Percentiles rank a stretch among this genome's conserved stretches.
phyloP scores from a whole-genome alignment of 2,113 vertebrate species.

The Pelecanus crispus region DNA sequence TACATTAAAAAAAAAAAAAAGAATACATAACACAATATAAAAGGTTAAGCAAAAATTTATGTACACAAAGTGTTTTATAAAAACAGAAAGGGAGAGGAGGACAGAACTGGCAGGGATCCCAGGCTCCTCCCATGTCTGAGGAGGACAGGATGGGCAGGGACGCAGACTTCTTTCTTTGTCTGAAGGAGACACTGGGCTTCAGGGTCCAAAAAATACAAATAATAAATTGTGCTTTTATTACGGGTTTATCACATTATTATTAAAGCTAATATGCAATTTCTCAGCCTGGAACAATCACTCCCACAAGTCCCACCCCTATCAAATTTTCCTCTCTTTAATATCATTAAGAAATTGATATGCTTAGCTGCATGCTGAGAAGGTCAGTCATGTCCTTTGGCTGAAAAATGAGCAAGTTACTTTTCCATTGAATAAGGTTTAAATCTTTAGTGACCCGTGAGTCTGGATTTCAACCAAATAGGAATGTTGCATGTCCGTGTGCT shows the following conservation, averaged over 20 bases:
- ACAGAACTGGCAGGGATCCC: not conserved
- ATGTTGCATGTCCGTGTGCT: not conserved
- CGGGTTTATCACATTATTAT: not conserved
- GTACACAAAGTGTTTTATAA: not conserved
- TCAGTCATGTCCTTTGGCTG: not conserved
- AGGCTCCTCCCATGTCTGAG: not conserved
- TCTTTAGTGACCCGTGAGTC: not conserved
- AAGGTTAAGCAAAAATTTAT: not conserved
- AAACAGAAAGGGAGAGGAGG: not conserved
- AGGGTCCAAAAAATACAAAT: not conserved
- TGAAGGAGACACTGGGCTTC: not conserved
- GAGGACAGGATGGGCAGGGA: slow-evolving; percentile 5
- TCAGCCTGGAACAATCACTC: not conserved
- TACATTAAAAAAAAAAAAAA: not conserved
- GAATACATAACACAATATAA: not conserved
- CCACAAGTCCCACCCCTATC: not conserved
- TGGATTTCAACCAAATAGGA: not conserved
- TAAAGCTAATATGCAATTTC: not conserved
- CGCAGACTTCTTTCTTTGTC: not conserved
- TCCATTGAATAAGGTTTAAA: not conserved
- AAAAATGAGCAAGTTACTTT: not conserved
- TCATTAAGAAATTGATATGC: not conserved
- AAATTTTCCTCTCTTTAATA: not conserved
- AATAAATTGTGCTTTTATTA: not conserved
- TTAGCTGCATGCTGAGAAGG: not conserved